Evolutionary conservation across 1,140 invertebrate species (phyloP).

Genomic region (Geopemphigus sp.): DNA sequence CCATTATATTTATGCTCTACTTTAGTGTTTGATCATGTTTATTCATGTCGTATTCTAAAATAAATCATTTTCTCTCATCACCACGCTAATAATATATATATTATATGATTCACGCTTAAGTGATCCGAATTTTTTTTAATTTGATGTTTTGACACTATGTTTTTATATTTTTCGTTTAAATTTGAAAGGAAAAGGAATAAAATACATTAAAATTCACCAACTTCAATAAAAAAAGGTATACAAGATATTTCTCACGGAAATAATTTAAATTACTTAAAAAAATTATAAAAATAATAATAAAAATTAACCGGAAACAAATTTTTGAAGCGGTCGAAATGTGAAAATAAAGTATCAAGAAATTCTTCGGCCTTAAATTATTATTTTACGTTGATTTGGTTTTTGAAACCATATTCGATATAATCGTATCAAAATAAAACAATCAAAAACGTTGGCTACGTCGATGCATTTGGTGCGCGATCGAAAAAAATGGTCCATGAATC

Average conservation of each 20-base stretch:
- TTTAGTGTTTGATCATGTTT: slow-evolving; percentile 7
- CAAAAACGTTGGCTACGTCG: no score
- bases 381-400: not conserved
- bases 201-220: slow-evolving; percentile 31
- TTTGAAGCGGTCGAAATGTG: slow-evolving; percentile 3
- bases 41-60: slow-evolving; percentile 25
- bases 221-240: slow-evolving; percentile 18
- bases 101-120: slow-evolving; percentile 25
- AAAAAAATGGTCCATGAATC: no score
- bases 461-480: no score
- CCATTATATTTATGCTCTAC: slow-evolving; percentile 6
- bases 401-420: not conserved
- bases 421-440: no score
- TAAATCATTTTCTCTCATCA: slow-evolving; percentile 1
- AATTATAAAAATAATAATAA: not conserved
- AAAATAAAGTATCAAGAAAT: slow-evolving; percentile 1
- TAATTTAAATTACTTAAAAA: slow-evolving; percentile 43
- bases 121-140: not conserved
- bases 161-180: slow-evolving; percentile 15
- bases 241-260: slow-evolving; percentile 24
- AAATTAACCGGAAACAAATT: slow-evolving; percentile 29
- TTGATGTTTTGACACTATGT: slow-evolving; percentile 13
- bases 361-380: slow-evolving; percentile 7
- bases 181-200: slow-evolving; percentile 24
- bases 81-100: slow-evolving; percentile 2